Percentiles rank a stretch among this genome's conserved stretches.
These are phyloP conservation scores for Oenanthe oenanthe DNA, from an alignment of 2,113 vertebrate genomes.

Conservation along the genomic window DNA sequence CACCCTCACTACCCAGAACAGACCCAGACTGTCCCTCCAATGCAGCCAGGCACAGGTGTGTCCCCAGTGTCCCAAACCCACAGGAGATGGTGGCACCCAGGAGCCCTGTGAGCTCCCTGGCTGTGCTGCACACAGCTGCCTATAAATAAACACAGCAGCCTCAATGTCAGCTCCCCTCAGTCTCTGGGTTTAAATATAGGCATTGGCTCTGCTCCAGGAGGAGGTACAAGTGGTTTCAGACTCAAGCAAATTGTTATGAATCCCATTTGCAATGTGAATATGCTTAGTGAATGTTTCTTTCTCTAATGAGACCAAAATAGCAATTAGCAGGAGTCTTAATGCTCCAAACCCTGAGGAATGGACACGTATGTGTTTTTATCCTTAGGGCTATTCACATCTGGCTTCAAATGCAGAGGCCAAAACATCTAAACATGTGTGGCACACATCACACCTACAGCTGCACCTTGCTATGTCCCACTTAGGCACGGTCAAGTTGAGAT, in stretches of 20 bases:
- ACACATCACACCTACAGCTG: neutral
- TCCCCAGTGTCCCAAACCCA: neutral
- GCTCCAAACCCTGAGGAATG: constrained; percentile 12
- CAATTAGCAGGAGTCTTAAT: constrained; percentile 71
- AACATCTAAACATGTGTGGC: neutral
- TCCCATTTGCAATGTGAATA: constrained; percentile 67
- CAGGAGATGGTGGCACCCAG: fast-evolving
- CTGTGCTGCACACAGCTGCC: neutral
- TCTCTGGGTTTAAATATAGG: constrained; percentile 71
- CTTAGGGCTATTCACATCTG: constrained; percentile 34
- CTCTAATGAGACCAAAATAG: constrained; percentile 73
- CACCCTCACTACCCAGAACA: neutral
- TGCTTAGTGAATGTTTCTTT: constrained; percentile 67
- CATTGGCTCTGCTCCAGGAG: constrained; percentile 67
- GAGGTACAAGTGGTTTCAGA: constrained; percentile 73
- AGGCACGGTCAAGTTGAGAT: neutral
- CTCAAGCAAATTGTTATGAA: constrained; percentile 73
- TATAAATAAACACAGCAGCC: constrained; percentile 67
- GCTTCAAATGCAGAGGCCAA: constrained; percentile 22
- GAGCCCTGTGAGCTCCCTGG: neutral
- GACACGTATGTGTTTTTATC: neutral
- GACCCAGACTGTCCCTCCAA: no score
- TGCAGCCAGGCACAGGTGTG: neutral
- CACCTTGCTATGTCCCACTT: neutral
- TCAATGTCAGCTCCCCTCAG: constrained; percentile 41